Evolutionary conservation across 2,797 vertebrate species (phyloP).

Genomic region (Oreochromis grahami): DNA sequence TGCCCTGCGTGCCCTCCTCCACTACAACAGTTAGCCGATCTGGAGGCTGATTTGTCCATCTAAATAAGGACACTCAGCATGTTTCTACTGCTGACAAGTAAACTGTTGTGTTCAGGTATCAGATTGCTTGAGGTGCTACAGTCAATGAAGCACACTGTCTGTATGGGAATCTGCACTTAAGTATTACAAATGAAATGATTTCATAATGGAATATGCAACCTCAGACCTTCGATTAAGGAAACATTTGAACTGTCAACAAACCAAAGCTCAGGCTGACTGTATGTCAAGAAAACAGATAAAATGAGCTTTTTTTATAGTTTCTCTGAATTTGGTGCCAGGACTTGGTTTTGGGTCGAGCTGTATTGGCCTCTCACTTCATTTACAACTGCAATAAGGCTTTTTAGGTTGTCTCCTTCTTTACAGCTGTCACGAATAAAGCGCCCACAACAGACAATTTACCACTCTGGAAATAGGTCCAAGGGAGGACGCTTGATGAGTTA

Average conservation of each 20-base stretch:
- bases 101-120: not conserved
- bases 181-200: not conserved
- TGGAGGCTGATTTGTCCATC: slow-evolving; percentile 4
- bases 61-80: slow-evolving; percentile 5
- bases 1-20: slow-evolving; percentile 22
- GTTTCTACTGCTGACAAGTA: not conserved
- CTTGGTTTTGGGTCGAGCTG: not conserved
- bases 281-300: not conserved
- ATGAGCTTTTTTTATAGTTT: not conserved
- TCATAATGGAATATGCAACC: not conserved
- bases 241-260: not conserved
- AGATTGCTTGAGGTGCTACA: not conserved
- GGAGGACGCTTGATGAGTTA: slow-evolving; percentile 42
- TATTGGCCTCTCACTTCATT: slow-evolving; percentile 15
- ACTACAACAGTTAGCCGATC: slow-evolving; percentile 26
- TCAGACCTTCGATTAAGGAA: not conserved
- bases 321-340: not conserved
- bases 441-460: slow-evolving; percentile 48
- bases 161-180: not conserved
- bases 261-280: not conserved
- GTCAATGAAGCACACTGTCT: not conserved
- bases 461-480: slow-evolving; percentile 46
- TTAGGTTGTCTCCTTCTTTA: slow-evolving; percentile 50
- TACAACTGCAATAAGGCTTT: slow-evolving; percentile 42
- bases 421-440: slow-evolving; percentile 52